Conservation (phyloP, 1,140 invertebrate species). For the Lethrus apterus region DNA sequence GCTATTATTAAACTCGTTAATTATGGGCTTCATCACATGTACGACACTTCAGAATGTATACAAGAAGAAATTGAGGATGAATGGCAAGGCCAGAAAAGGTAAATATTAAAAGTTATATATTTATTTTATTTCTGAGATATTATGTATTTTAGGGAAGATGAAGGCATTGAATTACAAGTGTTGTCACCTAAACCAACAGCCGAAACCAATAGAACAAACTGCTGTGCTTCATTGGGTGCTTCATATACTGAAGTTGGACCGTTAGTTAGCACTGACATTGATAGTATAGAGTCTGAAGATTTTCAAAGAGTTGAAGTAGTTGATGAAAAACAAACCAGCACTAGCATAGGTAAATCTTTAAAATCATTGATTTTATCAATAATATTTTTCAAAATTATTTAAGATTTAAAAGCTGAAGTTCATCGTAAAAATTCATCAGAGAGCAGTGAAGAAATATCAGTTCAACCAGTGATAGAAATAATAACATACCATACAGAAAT, state of each 20-base stretch:
- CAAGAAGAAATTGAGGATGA: slow-evolving; percentile 48
- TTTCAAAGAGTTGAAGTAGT: slow-evolving; percentile 46
- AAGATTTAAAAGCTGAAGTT: slow-evolving; percentile 85
- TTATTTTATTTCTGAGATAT: background rate
- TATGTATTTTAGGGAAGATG: slow-evolving; percentile 52
- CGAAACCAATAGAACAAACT: slow-evolving; percentile 2
- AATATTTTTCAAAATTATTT: slow-evolving; percentile 24
- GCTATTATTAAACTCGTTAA: slow-evolving; percentile 81
- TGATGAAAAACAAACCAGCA: slow-evolving; percentile 46
- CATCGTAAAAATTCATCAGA: slow-evolving; percentile 86
- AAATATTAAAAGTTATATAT: slow-evolving; percentile 4
- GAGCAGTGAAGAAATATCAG: slow-evolving; percentile 55
- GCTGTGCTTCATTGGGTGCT: background rate
- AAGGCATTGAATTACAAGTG: slow-evolving; percentile 80
- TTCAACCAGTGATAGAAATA: slow-evolving; percentile 18
- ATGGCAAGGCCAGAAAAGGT: slow-evolving; percentile 28
- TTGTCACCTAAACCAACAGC: slow-evolving; percentile 45
- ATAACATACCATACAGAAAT: slow-evolving; percentile 16
- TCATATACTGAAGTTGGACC: slow-evolving; percentile 26
- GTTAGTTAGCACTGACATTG: slow-evolving; percentile 39
- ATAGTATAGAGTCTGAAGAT: slow-evolving; percentile 55
- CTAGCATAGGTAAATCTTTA: slow-evolving; percentile 48
- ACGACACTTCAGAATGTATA: slow-evolving; percentile 88
- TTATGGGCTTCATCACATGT: slow-evolving; percentile 87
- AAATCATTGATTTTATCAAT: slow-evolving; percentile 10